phyloP scores from a whole-genome alignment of 1,140 invertebrate genomes.

The Triops longicaudatus region DNA sequence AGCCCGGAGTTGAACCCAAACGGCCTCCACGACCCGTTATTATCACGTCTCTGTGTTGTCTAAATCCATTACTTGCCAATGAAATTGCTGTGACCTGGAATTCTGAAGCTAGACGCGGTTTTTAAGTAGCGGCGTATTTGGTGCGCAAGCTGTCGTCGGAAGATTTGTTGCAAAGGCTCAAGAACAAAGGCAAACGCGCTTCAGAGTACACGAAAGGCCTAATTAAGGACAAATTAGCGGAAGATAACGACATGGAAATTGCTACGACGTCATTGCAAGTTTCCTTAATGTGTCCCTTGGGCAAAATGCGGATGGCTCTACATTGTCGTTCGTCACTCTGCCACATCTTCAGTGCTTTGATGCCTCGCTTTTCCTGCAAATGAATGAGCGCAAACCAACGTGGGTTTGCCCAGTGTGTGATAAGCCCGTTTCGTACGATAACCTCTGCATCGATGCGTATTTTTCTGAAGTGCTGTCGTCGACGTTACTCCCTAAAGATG shows the following conservation, averaged over 20 bases:
- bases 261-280: conserved; percentile 86
- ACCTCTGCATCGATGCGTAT: conserved; percentile 76
- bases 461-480: conserved; percentile 72
- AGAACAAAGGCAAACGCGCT: conserved; percentile 75
- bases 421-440: conserved; percentile 77
- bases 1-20: conserved; percentile 93
- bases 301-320: conserved; percentile 86
- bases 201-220: conserved; percentile 79
- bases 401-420: conserved; percentile 98
- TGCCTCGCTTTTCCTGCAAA: conserved; percentile 85
- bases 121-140: conserved; percentile 76
- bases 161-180: conserved; percentile 70
- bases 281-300: conserved; percentile 83
- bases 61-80: conserved; percentile 79
- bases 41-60: conserved; percentile 80
- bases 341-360: conserved; percentile 97
- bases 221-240: conserved; percentile 86
- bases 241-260: conserved; percentile 90
- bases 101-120: conserved; percentile 64
- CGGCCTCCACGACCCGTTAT: conserved; percentile 93
- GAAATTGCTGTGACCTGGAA: conserved; percentile 78
- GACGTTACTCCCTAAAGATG: conserved; percentile 52
- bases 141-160: conserved; percentile 76
- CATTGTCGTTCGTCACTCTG: conserved; percentile 85
- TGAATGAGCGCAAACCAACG: conserved; percentile 97